Evolutionary conservation across 2,113 vertebrate species (phyloP).

Genomic region (Chaetorhynchus papuensis): DNA sequence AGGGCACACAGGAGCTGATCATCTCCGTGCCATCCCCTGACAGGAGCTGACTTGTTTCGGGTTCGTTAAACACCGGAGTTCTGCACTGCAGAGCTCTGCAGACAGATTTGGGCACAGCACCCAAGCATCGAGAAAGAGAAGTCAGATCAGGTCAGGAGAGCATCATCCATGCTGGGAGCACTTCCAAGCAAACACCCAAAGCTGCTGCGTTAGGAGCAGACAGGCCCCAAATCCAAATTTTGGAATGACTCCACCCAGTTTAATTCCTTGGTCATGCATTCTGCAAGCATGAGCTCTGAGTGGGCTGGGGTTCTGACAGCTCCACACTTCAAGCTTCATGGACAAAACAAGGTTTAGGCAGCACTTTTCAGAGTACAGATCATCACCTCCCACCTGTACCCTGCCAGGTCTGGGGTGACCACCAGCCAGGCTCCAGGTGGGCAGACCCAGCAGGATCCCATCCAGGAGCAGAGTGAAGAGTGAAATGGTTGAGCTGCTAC

Average conservation of each 20-base stretch:
- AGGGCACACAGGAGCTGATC: background rate
- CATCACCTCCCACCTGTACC: background rate
- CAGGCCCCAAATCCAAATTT: slow-evolving; percentile 37
- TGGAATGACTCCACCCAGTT: slow-evolving; percentile 54
- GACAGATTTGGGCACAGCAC: background rate
- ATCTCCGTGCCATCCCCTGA: background rate
- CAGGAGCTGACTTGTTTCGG: background rate
- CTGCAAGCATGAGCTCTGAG: slow-evolving; percentile 34
- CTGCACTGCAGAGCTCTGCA: background rate
- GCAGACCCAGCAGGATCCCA: background rate
- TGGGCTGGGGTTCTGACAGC: background rate
- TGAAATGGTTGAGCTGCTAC: background rate
- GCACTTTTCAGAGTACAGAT: background rate
- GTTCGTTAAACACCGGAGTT: background rate
- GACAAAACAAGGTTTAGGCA: background rate
- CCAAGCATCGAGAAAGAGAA: background rate
- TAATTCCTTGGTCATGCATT: slow-evolving; percentile 33
- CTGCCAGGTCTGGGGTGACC: background rate
- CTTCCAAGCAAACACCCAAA: slow-evolving; percentile 61
- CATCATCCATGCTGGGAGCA: slow-evolving; percentile 38
- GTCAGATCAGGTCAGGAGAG: slow-evolving; percentile 55
- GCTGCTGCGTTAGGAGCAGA: background rate
- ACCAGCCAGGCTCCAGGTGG: background rate
- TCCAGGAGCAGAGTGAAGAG: background rate
- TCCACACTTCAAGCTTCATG: background rate